These are phyloP conservation scores for Drosophila bocki DNA, from an alignment of 1,140 invertebrate species.

Conservation along the genomic window DNA sequence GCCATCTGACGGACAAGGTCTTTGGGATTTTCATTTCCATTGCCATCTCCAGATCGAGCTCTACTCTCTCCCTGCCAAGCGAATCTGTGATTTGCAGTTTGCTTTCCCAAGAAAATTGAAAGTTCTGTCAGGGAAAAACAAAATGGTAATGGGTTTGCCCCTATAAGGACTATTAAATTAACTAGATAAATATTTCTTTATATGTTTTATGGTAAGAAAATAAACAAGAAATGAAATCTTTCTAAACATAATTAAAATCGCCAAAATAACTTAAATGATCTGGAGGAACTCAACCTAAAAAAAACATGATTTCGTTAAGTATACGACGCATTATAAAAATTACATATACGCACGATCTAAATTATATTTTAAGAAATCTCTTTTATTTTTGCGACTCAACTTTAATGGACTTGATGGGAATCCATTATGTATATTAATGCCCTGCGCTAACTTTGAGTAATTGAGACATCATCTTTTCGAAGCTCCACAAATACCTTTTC, in stretches of 20 bases:
- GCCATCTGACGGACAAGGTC: constrained; percentile 65
- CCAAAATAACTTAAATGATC: not conserved
- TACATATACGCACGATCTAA: not conserved
- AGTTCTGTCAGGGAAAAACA: constrained; percentile 51
- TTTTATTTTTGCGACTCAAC: not conserved
- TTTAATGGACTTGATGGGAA: not conserved
- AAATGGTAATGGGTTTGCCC: not conserved
- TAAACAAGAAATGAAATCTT: not conserved
- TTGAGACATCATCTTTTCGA: constrained; percentile 16
- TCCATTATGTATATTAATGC: constrained; percentile 11
- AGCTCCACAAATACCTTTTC: constrained; percentile 3
- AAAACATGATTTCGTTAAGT: not conserved
- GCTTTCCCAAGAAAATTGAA: constrained; percentile 60
- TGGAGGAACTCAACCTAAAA: too few relatives aligned
- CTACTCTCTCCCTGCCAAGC: constrained; percentile 16
- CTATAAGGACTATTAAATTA: not conserved
- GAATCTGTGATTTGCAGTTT: not conserved
- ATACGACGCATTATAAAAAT: not conserved
- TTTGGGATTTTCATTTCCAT: constrained; percentile 42
- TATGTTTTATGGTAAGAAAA: not conserved
- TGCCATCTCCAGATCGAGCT: constrained; percentile 26
- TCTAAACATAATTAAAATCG: too few relatives aligned
- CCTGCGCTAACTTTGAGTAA: constrained; percentile 20
- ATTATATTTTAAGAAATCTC: constrained; percentile 3
- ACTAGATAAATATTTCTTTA: not conserved